A percentile compares a stretch with the other conserved stretches of the same genome.
phyloP scores from a whole-genome alignment of 1,140 invertebrate genomes.

The Bombus fervidus region DNA sequence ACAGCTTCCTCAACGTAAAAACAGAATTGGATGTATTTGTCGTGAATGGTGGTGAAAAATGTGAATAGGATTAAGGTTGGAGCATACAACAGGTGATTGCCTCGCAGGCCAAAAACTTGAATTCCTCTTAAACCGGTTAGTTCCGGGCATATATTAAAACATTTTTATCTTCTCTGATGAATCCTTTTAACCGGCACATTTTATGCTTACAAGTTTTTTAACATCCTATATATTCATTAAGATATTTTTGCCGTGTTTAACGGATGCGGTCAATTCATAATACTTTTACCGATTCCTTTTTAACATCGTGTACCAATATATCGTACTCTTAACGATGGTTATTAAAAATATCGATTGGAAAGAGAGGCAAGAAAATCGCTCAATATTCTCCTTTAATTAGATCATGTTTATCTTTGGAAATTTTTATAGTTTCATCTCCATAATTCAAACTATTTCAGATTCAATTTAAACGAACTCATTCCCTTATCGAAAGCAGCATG shows the following conservation, averaged over 20 bases:
- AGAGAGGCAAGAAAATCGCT: background rate
- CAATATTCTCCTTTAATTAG: background rate
- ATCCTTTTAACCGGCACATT: background rate
- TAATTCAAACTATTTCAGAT: background rate
- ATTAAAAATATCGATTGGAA: background rate
- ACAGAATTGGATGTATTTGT: background rate
- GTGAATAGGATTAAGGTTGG: background rate
- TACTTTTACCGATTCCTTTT: background rate
- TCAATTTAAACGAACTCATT: background rate
- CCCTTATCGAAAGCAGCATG: background rate
- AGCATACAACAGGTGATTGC: constrained; percentile 13
- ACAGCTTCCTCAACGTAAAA: too few species aligned
- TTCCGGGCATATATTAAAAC: constrained; percentile 17
- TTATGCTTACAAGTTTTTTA: background rate
- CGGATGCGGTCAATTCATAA: background rate
- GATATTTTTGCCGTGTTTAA: background rate
- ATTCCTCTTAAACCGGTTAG: constrained; percentile 30
- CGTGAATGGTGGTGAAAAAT: background rate
- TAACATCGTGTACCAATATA: background rate
- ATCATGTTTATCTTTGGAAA: background rate
- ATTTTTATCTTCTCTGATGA: constrained; percentile 4
- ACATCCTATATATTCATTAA: constrained; percentile 9
- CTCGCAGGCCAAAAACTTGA: constrained; percentile 18
- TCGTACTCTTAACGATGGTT: background rate
- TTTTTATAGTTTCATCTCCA: background rate